Evolutionary conservation across 2,888 invertebrate species (phyloP).

Genomic region (Eudemis profundana): DNA sequence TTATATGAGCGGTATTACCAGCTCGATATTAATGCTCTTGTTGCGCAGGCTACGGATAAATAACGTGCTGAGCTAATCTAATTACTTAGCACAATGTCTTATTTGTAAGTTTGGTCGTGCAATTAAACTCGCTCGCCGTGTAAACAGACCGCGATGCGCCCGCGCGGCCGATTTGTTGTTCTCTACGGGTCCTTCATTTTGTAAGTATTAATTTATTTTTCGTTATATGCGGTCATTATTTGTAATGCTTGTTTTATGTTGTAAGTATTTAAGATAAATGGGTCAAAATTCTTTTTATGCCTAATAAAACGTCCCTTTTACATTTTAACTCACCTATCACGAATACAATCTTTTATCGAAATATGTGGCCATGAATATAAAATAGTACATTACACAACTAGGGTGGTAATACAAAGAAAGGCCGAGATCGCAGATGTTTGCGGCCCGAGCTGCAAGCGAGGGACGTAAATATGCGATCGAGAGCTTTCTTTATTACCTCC

Average conservation of each 20-base stretch:
- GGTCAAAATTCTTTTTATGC: too few relatives aligned
- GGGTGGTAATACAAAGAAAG: too few relatives aligned
- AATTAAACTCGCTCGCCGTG: conserved; percentile 67
- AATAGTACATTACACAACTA: too few relatives aligned
- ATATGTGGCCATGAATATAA: too few relatives aligned
- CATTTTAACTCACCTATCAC: too few relatives aligned
- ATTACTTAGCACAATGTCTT: conserved; percentile 83
- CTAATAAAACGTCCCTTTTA: too few relatives aligned
- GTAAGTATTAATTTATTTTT: conserved; percentile 20
- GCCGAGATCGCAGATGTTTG: too few relatives aligned
- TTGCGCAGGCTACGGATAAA: conserved; percentile 50
- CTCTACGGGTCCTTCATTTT: conserved; percentile 32
- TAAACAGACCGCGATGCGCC: conserved; percentile 42
- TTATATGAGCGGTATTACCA: conserved; percentile 44
- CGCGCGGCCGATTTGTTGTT: conserved; percentile 64
- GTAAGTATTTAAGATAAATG: background rate
- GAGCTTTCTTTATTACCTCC: too few relatives aligned
- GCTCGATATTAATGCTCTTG: conserved; percentile 46
- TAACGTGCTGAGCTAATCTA: conserved; percentile 78
- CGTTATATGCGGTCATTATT: conserved; percentile 1
- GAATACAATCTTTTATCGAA: too few relatives aligned
- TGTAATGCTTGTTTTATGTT: conserved; percentile 10
- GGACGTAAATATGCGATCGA: too few relatives aligned
- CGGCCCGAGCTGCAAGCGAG: too few relatives aligned
- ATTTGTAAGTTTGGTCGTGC: conserved; percentile 77